phyloP scores from a whole-genome alignment of 2,797 vertebrate species.

The Silurus aristotelis region DNA sequence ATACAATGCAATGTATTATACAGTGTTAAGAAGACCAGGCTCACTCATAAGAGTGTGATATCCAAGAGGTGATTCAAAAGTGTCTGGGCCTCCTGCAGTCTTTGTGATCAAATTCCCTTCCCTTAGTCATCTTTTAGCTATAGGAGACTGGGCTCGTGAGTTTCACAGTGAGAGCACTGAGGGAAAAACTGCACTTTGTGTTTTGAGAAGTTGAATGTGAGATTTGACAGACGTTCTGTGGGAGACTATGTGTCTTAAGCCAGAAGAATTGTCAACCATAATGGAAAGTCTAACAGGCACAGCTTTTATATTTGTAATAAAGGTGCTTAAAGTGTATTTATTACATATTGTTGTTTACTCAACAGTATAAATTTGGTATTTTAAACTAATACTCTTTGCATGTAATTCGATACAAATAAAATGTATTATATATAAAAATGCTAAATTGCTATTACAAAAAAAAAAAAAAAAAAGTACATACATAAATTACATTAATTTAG shows the following conservation, averaged over 20 bases:
- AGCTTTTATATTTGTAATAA: neutral
- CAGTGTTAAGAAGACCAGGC: neutral
- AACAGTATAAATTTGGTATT: neutral
- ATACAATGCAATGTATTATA: neutral
- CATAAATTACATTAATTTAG: neutral
- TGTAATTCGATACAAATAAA: neutral
- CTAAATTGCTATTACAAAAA: too few species aligned
- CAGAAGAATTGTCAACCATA: neutral
- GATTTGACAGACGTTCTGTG: neutral
- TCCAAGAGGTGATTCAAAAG: neutral
- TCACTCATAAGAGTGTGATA: neutral
- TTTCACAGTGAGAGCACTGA: constrained; percentile 1
- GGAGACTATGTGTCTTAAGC: too few species aligned
- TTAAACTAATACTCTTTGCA: neutral
- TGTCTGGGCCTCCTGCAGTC: neutral
- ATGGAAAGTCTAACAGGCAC: neutral
- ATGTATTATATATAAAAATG: neutral
- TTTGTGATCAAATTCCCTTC: neutral
- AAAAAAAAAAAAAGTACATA: neutral
- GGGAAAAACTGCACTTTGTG: neutral
- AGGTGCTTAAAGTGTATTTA: neutral
- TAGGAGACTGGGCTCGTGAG: neutral
- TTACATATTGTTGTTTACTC: neutral
- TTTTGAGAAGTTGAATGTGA: neutral
- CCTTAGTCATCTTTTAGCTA: neutral